Evolutionary conservation across 2,888 invertebrate genomes (phyloP).

Genomic region (Yponomeuta sedellus): DNA sequence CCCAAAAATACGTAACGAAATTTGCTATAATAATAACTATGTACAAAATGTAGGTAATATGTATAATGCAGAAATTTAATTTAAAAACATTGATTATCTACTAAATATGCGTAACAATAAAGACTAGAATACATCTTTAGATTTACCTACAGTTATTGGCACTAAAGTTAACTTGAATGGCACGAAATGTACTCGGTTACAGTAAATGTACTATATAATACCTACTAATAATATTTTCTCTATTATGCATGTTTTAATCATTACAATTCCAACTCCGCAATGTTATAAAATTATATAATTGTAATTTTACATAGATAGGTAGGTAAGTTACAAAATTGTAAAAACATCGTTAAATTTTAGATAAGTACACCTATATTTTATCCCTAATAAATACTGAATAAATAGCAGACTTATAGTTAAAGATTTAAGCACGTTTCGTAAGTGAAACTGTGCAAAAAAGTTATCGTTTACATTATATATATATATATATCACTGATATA

Average conservation of each 20-base stretch:
- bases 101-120: conserved; percentile 76
- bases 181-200: conserved; percentile 61
- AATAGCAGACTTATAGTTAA: conserved; percentile 53
- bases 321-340: conserved; percentile 62
- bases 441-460: conserved; percentile 65
- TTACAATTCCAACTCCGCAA: conserved; percentile 47
- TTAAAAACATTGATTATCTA: conserved; percentile 68
- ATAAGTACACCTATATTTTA: conserved; percentile 58
- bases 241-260: conserved; percentile 38
- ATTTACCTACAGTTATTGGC: conserved; percentile 72
- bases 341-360: conserved; percentile 49
- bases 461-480: conserved; percentile 29
- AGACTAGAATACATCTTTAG: conserved; percentile 76
- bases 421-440: conserved; percentile 50
- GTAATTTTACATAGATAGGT: conserved; percentile 34
- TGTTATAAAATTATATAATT: conserved; percentile 53
- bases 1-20: conserved; percentile 1
- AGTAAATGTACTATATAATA: conserved; percentile 38
- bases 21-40: conserved; percentile 28
- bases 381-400: conserved; percentile 67
- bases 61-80: conserved; percentile 54
- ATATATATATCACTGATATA: conserved; percentile 12
- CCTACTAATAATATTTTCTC: conserved; percentile 27
- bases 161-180: conserved; percentile 71
- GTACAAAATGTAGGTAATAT: conserved; percentile 48